Evolutionary conservation across 2,797 vertebrate species (phyloP), one percentile per base, ranked within the genome.

Genomic region (Coilia nasus): DNA sequence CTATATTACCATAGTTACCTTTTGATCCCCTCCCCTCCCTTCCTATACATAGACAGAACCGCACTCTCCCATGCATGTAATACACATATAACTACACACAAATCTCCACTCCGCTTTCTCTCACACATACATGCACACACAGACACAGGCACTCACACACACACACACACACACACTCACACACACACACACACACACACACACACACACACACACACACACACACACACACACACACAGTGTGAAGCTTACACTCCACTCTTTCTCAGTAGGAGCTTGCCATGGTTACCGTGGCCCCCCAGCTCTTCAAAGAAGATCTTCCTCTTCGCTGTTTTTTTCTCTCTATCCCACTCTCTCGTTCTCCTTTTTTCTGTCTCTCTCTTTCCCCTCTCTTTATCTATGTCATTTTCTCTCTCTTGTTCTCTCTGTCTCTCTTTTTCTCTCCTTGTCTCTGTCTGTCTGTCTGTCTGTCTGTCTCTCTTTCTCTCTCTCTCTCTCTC

Each of bases 261-360:
- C 15, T 12, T 3, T 71, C 31, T 28, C 25, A 71, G 67, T 71
- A 28, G 28, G 67, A 31, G 25, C 31, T 71, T 28, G 28, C 15
- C 67, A 71, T 71, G 67, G 67, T 71, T 71, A 71, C 67, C 28
- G 14, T 71, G 25, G 67, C 67, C 67, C 67, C 28, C 67, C 67
- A 71, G 67, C 67, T 17, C 67, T 71, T 11, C 23, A 67, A 67
- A 31, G 25, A 15, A 67, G n/a, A 23, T 25, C 23, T 67, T 67
- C 23, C 12, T 71, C 41, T 83, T 57, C 82, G 57, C 50, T 80
- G 82, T 23, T 87, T 50, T 64, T 54, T 14, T 54, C 50, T 54
- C 50, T 54, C 50, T 54, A 9, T 54, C 50, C 14, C 50, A 10
- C 50, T 54, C 50, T 54, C 50, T 54, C 7, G 7, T 14, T 54